These are phyloP conservation scores for Thalpophila matura DNA, from an alignment of 2,888 invertebrate genomes.

Conservation along the genomic window DNA sequence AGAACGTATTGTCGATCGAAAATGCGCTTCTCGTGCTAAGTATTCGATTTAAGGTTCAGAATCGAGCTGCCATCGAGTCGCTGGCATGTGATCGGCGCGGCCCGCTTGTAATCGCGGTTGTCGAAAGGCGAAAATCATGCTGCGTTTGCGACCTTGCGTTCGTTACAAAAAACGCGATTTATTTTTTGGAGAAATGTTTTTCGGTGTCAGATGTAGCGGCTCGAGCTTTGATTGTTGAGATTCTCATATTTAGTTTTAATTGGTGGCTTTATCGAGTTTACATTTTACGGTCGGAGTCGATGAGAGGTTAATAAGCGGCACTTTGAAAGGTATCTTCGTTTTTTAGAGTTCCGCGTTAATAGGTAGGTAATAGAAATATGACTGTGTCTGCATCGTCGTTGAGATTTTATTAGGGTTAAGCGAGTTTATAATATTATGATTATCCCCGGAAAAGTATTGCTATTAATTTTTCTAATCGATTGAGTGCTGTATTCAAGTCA, in stretches of 20 bases:
- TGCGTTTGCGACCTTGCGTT: conserved; percentile 87
- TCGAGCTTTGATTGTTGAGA: conserved; percentile 89
- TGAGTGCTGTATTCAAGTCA: conserved; percentile 42
- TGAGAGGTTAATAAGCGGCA: conserved; percentile 91
- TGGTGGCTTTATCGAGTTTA: conserved; percentile 91
- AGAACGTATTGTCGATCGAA: conserved; percentile 71
- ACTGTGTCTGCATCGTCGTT: conserved; percentile 76
- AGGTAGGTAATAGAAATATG: conserved; percentile 82
- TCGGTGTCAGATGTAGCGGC: conserved; percentile 90
- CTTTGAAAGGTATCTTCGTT: conserved; percentile 88
- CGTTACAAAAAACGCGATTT: conserved; percentile 86
- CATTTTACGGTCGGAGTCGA: conserved; percentile 90
- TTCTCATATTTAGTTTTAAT: conserved; percentile 91
- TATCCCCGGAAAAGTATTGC: conserved; percentile 57
- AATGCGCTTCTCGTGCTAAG: conserved; percentile 66
- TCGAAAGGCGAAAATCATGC: conserved; percentile 89
- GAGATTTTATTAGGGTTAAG: conserved; percentile 80
- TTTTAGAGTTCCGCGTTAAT: conserved; percentile 87
- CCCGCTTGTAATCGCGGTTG: conserved; percentile 76
- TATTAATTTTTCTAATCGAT: conserved; percentile 54
- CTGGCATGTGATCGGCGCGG: conserved; percentile 64
- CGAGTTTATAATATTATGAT: conserved; percentile 65
- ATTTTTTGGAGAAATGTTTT: conserved; percentile 87
- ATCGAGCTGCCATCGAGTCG: conserved; percentile 59
- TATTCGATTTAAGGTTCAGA: conserved; percentile 75